These are phyloP conservation scores for Chaitophorus viminalis DNA, from an alignment of 2,888 invertebrate genomes.

Conservation along the genomic window DNA sequence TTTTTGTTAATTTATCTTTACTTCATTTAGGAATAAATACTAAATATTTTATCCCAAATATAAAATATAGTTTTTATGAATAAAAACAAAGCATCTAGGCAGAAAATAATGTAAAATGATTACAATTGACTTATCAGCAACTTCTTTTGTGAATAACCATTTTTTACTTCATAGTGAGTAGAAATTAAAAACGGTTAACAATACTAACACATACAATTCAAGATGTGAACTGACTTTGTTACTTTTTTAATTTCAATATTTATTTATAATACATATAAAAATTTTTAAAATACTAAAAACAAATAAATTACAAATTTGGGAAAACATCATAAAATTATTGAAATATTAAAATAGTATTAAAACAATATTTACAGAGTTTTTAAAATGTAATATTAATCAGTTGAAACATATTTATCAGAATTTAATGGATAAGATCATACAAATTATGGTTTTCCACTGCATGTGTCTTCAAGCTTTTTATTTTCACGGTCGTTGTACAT, in stretches of 20 bases:
- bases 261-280: background rate
- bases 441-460: constrained; percentile 3
- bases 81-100: too few species aligned
- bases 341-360: constrained; percentile 18
- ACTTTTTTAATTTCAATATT: background rate
- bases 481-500: constrained; percentile 32
- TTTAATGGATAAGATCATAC: background rate
- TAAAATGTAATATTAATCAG: background rate
- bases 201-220: background rate
- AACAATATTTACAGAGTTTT: constrained; percentile 18
- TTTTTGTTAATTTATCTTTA: too few species aligned
- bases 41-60: too few species aligned
- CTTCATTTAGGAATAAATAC: too few species aligned
- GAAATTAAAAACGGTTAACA: too few species aligned
- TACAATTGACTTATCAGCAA: too few species aligned
- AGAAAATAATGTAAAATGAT: too few species aligned
- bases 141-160: too few species aligned
- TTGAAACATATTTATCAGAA: background rate
- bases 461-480: constrained; percentile 21
- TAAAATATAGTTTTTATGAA: too few species aligned
- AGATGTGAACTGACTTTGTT: background rate
- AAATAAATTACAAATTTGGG: constrained; percentile 2
- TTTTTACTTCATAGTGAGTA: too few species aligned
- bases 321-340: constrained; percentile 16
- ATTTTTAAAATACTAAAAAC: background rate